Base-by-base conservation (phyloP, 1,140 invertebrate genomes). In the Ephestia elutella region DNA sequence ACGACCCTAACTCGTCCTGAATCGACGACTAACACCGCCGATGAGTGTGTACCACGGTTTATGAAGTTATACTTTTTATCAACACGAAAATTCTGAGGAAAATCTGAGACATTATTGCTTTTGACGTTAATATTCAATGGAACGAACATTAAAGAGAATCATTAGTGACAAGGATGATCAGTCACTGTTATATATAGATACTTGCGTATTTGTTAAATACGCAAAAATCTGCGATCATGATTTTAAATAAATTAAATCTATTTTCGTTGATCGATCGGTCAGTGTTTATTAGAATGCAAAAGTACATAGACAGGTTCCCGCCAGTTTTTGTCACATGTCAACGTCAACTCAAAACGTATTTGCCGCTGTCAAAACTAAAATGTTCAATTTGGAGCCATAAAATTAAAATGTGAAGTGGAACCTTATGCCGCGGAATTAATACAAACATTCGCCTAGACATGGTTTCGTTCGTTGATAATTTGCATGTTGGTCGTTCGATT, bases 401-500 rank as follows among this genome's bases (percentile, higher is more conserved):
- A n/a, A n/a, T n/a, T n/a, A n/a, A n/a, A n/a, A n/a, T n/a, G n/a
- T n/a, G n/a, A n/a, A n/a, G n/a, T n/a, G n/a, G n/a, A 63, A 70
- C 67, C 63, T 60, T 62, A 53, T 18, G 51, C 54, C 55, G 50
- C 55, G 53, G 49, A 35, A 61, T 35, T 54, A 63, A 59, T 49
- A 64, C 5, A 55, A 59, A 58, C 21, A 48, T 63, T 35, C 20
- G 17, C 38, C 28, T 35, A 19, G 51, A 54, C 35, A 49, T 15
- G 13, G 11, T 13, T 25, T 53, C 50, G 21, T 25, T 53, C 20
- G 50, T 49, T 15, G 38, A 21, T 72, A 58, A 73, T 68, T 71
- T 71, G 56, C 75, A 75, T 68, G 66, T 54, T 56, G 72, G 59
- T 67, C 59, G 66, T 78, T 79, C 71, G 75, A 83, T 82, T 73